phyloP scores from a whole-genome alignment of 2,113 vertebrate genomes.

The Piaya cayana region DNA sequence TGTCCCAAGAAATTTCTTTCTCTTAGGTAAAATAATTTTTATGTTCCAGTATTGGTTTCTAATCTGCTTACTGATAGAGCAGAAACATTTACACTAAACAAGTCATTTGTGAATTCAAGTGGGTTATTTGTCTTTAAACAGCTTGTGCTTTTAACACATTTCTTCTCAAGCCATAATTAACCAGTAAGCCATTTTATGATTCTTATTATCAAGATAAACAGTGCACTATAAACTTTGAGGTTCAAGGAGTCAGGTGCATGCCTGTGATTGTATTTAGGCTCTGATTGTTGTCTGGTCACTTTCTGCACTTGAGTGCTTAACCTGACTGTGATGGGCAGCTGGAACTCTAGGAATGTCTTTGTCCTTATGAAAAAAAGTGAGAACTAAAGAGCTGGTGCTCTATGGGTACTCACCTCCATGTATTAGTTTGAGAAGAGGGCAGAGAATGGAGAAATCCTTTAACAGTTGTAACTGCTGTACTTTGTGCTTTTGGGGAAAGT shows the following conservation, averaged over 20 bases:
- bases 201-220: neutral
- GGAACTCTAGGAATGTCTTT: neutral
- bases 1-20: neutral
- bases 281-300: neutral
- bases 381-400: neutral
- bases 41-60: neutral
- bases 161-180: conserved; percentile 30
- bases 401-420: neutral
- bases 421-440: neutral
- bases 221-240: neutral
- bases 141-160: conserved; percentile 44
- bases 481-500: neutral
- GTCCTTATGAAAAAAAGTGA: neutral
- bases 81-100: conserved; percentile 39
- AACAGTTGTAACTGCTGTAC: neutral
- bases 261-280: neutral
- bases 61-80: neutral
- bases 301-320: neutral
- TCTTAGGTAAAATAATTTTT: neutral
- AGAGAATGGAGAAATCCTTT: neutral
- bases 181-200: conserved; percentile 20
- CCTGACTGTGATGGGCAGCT: neutral
- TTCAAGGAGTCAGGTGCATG: neutral
- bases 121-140: conserved; percentile 48
- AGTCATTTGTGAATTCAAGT: conserved; percentile 47